These are phyloP conservation scores for Ailurus styani DNA, from an alignment of 2,113 vertebrate genomes.

Conservation along the genomic window DNA sequence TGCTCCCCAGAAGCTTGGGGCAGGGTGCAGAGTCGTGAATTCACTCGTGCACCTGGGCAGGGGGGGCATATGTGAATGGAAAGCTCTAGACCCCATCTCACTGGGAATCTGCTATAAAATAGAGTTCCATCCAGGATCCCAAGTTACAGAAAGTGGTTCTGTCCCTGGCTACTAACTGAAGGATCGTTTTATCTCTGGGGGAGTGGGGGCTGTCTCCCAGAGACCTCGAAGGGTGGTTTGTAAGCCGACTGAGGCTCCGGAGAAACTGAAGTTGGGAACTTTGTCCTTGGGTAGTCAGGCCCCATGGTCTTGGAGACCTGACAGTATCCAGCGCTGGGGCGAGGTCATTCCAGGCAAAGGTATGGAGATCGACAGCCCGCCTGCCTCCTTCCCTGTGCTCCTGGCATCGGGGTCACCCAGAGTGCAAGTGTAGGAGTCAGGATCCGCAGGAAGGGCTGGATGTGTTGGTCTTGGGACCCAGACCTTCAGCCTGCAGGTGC, in stretches of 20 bases:
- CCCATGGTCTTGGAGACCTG: neutral
- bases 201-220: fast-evolving
- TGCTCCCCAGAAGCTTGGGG: neutral
- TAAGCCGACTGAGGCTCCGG: neutral
- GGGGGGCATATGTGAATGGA: fast-evolving
- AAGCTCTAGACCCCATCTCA: fast-evolving
- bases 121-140: neutral
- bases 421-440: neutral
- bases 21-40: neutral
- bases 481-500: neutral
- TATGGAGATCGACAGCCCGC: neutral
- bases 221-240: neutral
- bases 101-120: neutral
- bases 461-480: neutral
- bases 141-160: neutral
- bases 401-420: neutral
- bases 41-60: neutral
- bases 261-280: neutral
- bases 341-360: neutral
- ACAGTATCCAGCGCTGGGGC: fast-evolving
- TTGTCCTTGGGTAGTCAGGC: neutral
- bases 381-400: too few relatives aligned
- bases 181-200: neutral
- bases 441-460: neutral
- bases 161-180: neutral